These are phyloP conservation scores for Melanostigma gelatinosum DNA, from an alignment of 2,113 vertebrate genomes.

Conservation along the genomic window DNA sequence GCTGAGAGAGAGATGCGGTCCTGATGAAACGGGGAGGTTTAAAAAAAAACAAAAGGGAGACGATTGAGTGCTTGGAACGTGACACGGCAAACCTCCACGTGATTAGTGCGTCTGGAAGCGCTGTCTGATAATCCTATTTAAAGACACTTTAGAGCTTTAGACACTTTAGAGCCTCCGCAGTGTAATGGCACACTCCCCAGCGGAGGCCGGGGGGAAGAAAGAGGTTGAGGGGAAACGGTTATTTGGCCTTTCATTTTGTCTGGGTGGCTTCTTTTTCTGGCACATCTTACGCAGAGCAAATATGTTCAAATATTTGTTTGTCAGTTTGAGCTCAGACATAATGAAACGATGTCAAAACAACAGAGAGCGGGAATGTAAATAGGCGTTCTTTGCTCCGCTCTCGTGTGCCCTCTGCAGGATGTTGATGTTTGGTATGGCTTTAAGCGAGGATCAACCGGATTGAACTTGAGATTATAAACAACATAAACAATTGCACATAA, in stretches of 20 bases:
- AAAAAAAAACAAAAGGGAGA: constrained; percentile 41
- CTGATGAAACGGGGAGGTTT: constrained; percentile 46
- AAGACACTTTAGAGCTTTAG: constrained; percentile 76
- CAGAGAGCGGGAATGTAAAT: neutral
- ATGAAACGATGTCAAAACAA: constrained; percentile 1
- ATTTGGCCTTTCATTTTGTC: constrained; percentile 53
- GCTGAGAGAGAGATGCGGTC: constrained; percentile 51
- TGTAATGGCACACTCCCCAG: constrained; percentile 44
- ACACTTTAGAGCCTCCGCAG: constrained; percentile 64
- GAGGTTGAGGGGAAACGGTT: constrained; percentile 41
- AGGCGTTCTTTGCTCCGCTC: neutral
- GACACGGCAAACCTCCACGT: constrained; percentile 58
- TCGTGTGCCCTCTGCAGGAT: neutral
- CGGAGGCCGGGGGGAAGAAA: neutral
- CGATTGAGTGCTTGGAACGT: constrained; percentile 64
- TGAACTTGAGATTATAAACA: neutral
- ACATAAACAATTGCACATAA: neutral
- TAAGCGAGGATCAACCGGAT: neutral
- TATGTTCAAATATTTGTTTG: constrained; percentile 2
- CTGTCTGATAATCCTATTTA: constrained; percentile 76
- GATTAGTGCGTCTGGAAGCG: constrained; percentile 67
- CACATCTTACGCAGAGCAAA: neutral
- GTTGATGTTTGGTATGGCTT: neutral
- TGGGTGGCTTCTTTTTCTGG: constrained; percentile 11
- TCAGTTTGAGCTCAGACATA: neutral